Evolutionary conservation across 2,888 invertebrate genomes (phyloP), one percentile per base, ranked within the genome.

Genomic region (Dione vanillae): DNA sequence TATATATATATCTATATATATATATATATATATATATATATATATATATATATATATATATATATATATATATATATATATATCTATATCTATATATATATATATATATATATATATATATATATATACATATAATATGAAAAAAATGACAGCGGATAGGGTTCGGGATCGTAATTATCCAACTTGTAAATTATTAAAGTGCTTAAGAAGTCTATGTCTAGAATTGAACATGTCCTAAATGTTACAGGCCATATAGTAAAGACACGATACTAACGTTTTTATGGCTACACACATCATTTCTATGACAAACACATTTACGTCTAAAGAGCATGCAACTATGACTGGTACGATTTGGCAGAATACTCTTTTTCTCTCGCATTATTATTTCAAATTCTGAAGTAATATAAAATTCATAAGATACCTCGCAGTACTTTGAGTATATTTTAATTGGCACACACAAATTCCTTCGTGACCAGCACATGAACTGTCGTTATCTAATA

Each of bases 241-340:
- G 78, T 79, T 80, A 79, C 86, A 89, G 89, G 88, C 86, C 88
- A 80, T 81, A 83, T 66, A 71, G 69, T 73, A 76, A 76, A 81
- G 80, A 81, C 82, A 76, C 83, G 80, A 82, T 81, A 83, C 83
- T 86, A 86, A 78, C 77, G 76, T 79, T 19, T 79, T 80, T 76
- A 83, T 80, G 83, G 82, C 89, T 90, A 90, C 86, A 87, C 83
- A 89, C 84, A 85, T 80, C 76, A 82, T 82, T 82, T 81, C 87
- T 89, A 89, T 86, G 78, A 88, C 83, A 84, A 80, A 88, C 86
- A 89, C 85, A 83, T 80, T 84, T 80, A 85, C 83, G 77, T 78
- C 89, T 90, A 89, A 79, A 83, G 81, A 85, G 81, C 90, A 91
- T 89, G 89, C 89, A 89, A 82, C 86, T 91, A 90, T 82, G 79